Conservation (phyloP, 2,888 invertebrate genomes). For the Ophion ventricosus region DNA sequence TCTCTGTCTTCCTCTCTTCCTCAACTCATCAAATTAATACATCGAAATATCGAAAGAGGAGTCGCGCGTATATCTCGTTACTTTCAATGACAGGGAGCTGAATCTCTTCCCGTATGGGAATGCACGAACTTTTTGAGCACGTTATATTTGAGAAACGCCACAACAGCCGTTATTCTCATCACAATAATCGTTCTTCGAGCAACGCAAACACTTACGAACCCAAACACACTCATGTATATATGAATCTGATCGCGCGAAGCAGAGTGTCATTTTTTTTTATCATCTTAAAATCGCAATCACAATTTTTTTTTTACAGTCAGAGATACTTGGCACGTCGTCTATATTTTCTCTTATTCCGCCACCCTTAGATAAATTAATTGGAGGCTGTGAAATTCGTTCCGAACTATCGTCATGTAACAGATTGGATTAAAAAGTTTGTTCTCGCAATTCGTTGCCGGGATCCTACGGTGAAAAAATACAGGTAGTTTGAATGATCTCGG, state of each 20-base stretch:
- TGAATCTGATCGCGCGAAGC: neutral
- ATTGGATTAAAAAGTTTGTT: neutral
- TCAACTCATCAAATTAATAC: conserved; percentile 61
- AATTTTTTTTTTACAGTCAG: neutral
- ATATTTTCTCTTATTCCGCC: neutral
- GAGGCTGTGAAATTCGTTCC: neutral
- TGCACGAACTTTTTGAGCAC: neutral
- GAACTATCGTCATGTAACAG: neutral
- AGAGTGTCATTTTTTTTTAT: neutral
- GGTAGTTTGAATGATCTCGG: conserved; percentile 5
- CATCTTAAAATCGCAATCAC: neutral
- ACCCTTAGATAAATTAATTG: neutral
- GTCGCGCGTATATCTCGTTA: conserved; percentile 31
- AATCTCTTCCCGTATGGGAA: conserved; percentile 18
- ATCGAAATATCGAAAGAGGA: conserved; percentile 25
- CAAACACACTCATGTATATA: neutral
- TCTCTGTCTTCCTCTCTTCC: neutral
- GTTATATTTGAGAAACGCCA: neutral
- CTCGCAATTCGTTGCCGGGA: neutral
- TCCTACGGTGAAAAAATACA: neutral
- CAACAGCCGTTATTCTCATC: neutral
- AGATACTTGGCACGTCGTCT: neutral
- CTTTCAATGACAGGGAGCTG: conserved; percentile 44
- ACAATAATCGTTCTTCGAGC: neutral
- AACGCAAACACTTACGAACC: neutral